Base-by-base conservation (phyloP, 2,888 invertebrate species). In the Agriopis marginaria region DNA sequence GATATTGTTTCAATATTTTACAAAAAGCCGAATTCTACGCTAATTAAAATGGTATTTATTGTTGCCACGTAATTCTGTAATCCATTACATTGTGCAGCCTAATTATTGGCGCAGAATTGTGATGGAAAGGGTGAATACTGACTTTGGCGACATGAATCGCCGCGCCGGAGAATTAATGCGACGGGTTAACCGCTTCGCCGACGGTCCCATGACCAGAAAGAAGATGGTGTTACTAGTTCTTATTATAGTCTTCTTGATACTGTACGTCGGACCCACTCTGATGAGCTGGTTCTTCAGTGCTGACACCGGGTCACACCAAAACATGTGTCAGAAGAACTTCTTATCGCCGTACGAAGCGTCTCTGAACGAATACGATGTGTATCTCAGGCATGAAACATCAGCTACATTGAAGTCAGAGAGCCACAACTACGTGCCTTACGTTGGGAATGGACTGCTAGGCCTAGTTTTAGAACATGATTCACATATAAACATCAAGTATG, bases 401-500 rank as follows among this genome's bases (percentile, higher is more conserved):
- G 93, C 95, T 6, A 89, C 92, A 7, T 78, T 93, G 49, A 85
- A 86, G 17, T 88, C 94, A 5, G 91, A 93, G 14, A 95, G 96
- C 77, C 95, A 95, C 54, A 93, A 95, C 74, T 96, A 96, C 80
- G 94, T 97, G 85, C 97, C 97, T 78, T 97, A 97, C 80, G 94
- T 96, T 68, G 97, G 97, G 11, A 97, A 97, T 88, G 97, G 97
- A 0, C 91, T 96, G 70, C 89, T 97, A 71, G 97, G 97, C 0
- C 79, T 97, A 50, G 94, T 96, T 50, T 88, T 97, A 53, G 93
- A 95, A 61, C 94, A 95, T 60, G 95, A 96, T 78, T 94, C 96
- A 6, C 93, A 95, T 75, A 82, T 97, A 32, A 96, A 96, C 81
- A 95, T 97, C 44, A 96, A 96, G 86, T 88, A 87, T 76, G 96